Conservation (phyloP, 1,140 invertebrate genomes). For the Dufourea novaeangliae region DNA sequence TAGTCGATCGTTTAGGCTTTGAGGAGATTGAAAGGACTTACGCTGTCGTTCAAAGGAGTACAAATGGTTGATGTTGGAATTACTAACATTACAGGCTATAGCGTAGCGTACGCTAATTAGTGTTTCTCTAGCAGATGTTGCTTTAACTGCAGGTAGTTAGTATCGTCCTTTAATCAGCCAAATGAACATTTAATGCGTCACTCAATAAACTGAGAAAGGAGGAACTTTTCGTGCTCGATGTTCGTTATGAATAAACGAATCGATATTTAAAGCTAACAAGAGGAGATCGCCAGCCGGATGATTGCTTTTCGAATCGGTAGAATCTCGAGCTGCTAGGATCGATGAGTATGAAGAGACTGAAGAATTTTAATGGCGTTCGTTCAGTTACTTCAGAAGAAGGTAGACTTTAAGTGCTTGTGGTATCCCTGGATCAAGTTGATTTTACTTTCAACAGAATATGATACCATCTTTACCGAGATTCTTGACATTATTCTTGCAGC, state of each 20-base stretch:
- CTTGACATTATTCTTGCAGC: too few species aligned
- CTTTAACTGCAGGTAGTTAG: too few species aligned
- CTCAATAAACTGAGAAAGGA: background rate
- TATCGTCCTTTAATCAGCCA: too few species aligned
- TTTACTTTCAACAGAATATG: background rate
- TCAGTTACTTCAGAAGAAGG: background rate
- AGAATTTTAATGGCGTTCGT: background rate
- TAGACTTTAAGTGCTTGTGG: background rate
- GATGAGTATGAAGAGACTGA: background rate
- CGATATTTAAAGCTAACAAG: background rate
- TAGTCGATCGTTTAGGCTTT: too few species aligned
- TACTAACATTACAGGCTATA: too few species aligned
- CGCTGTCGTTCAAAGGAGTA: too few species aligned
- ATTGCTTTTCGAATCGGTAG: background rate
- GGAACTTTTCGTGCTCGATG: background rate
- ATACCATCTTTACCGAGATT: background rate
- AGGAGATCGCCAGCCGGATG: background rate
- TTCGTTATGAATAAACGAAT: background rate
- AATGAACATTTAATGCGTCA: background rate
- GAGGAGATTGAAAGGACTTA: too few species aligned
- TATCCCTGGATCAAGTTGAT: background rate
- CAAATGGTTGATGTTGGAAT: too few species aligned
- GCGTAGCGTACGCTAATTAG: too few species aligned
- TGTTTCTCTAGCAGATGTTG: too few species aligned
- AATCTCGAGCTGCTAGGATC: background rate